Evolutionary conservation across 2,113 vertebrate species (phyloP).

Genomic region (Leucoraja erinaceus): DNA sequence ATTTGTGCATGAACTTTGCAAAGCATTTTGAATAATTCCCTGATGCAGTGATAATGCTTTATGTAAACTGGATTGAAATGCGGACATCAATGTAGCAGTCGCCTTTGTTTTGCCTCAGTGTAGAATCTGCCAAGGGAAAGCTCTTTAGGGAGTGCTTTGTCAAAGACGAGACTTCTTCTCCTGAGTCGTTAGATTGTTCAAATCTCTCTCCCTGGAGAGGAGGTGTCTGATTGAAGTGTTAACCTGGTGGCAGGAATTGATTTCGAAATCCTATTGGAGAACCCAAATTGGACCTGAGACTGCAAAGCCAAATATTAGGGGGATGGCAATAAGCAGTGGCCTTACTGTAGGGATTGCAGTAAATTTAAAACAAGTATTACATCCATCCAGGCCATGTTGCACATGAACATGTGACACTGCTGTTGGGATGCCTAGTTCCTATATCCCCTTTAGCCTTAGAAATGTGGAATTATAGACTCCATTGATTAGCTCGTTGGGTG

Average conservation of each 20-base stretch:
- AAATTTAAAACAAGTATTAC: background rate
- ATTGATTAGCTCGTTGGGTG: background rate
- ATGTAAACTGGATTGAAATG: background rate
- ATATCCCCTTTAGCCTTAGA: background rate
- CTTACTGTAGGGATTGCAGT: too few species aligned
- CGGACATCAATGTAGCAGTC: background rate
- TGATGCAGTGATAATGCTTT: background rate
- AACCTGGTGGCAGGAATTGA: background rate
- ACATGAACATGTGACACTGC: background rate
- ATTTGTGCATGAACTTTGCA: conserved; percentile 32
- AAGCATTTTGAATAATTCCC: conserved; percentile 30
- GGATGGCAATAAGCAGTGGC: too few species aligned
- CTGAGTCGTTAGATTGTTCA: background rate
- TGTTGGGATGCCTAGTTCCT: background rate
- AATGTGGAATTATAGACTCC: background rate
- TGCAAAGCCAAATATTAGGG: background rate
- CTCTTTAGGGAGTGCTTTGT: conserved; percentile 14
- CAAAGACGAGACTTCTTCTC: background rate
- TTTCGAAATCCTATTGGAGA: background rate
- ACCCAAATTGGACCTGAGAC: background rate
- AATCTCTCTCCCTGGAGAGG: background rate
- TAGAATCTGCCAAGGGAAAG: background rate
- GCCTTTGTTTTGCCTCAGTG: background rate
- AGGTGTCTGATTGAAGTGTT: background rate
- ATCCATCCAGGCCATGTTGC: background rate